Percentiles rank a stretch among this genome's conserved stretches.
These are phyloP conservation scores for Oryzias dopingdopingensis DNA, from an alignment of 2,797 vertebrate species.

Conservation along the genomic window DNA sequence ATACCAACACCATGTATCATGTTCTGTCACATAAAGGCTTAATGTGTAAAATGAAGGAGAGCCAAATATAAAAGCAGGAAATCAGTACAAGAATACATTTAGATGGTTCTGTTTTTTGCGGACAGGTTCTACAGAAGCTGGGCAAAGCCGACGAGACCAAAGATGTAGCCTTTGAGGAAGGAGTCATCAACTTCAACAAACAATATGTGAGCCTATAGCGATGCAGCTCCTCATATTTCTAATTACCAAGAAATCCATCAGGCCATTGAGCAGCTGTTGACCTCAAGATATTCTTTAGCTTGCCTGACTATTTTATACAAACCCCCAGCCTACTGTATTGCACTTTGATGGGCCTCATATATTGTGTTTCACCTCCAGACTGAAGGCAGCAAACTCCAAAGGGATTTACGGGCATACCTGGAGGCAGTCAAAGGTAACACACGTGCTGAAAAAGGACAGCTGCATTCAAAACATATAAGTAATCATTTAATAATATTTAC, in stretches of 20 bases:
- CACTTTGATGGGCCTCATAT: slow-evolving; percentile 1
- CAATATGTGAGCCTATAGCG: slow-evolving; percentile 83
- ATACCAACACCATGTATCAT: neutral
- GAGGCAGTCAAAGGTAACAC: slow-evolving; percentile 86
- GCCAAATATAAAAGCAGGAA: neutral
- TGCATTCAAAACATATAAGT: neutral
- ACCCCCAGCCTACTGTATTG: neutral
- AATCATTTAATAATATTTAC: slow-evolving; percentile 2
- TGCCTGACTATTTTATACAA: neutral
- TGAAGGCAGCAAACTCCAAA: slow-evolving; percentile 89
- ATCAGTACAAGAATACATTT: neutral
- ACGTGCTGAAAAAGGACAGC: neutral
- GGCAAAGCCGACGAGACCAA: slow-evolving; percentile 99
- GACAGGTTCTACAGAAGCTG: slow-evolving; percentile 95
- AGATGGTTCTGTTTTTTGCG: slow-evolving; percentile 2
- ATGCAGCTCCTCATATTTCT: neutral
- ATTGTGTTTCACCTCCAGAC: slow-evolving; percentile 66
- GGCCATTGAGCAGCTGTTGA: slow-evolving; percentile 1
- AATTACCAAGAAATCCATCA: neutral
- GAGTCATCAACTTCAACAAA: slow-evolving; percentile 97
- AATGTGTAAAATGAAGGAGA: neutral
- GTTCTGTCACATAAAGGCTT: neutral
- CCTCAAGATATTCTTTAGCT: neutral
- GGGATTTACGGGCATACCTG: slow-evolving; percentile 88
- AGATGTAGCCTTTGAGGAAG: slow-evolving; percentile 95